A percentile compares a stretch with the other conserved stretches of the same genome.
Conservation (phyloP, 2,888 invertebrate species). For the Drosophila gaucha region DNA sequence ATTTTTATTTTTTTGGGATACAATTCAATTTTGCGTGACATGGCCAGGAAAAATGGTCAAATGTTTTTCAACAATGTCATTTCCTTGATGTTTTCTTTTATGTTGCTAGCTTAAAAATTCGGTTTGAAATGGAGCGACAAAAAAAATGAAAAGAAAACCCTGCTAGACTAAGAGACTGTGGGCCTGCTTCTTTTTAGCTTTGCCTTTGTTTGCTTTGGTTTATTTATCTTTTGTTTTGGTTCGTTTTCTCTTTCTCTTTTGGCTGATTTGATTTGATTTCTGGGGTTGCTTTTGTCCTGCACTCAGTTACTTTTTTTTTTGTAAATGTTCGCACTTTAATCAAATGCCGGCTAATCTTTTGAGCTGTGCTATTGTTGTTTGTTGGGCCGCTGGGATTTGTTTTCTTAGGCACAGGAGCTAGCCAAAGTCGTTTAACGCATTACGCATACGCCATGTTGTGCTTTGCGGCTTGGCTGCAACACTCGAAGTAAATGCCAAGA, state of each 20-base stretch:
- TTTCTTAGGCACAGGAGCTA: slow-evolving; percentile 50
- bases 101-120: slow-evolving; percentile 56
- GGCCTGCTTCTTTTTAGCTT: slow-evolving; percentile 29
- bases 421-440: slow-evolving; percentile 59
- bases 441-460: slow-evolving; percentile 54
- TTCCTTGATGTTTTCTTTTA: slow-evolving; percentile 71
- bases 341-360: slow-evolving; percentile 76
- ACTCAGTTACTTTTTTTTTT: slow-evolving; percentile 20
- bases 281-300: slow-evolving; percentile 48
- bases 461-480: slow-evolving; percentile 8
- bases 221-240: slow-evolving; percentile 46
- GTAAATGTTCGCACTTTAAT: slow-evolving; percentile 76
- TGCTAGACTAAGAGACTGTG: slow-evolving; percentile 11
- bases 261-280: slow-evolving; percentile 70
- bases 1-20: slow-evolving; percentile 34
- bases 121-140: slow-evolving; percentile 68
- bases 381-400: slow-evolving; percentile 45
- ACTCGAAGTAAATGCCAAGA: slow-evolving; percentile 21
- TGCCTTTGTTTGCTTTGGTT: slow-evolving; percentile 56
- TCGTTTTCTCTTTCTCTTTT: slow-evolving; percentile 30
- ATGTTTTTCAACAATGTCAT: slow-evolving; percentile 75
- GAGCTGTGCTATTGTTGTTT: slow-evolving; percentile 33
- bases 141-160: slow-evolving; percentile 10
- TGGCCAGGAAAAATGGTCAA: slow-evolving; percentile 75
- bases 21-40: slow-evolving; percentile 74